A percentile compares a stretch with the other conserved stretches of the same genome.
Evolutionary conservation across 2,797 vertebrate genomes (phyloP).

Genomic region (Serranus cabrilla): DNA sequence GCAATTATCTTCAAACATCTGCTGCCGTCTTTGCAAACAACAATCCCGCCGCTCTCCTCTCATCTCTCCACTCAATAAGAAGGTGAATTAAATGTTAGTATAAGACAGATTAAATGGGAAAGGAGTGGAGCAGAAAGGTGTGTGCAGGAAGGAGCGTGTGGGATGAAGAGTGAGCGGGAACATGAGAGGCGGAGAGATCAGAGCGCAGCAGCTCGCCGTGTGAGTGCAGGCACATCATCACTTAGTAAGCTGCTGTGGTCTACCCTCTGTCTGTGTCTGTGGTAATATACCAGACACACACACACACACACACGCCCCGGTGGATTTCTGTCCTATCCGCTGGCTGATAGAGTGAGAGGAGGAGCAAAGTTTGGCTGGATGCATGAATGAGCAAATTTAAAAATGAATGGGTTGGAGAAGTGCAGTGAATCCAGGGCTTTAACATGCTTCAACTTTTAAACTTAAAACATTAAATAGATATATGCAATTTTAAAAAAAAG

Average conservation of each 20-base stretch:
- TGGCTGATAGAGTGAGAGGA: conserved; percentile 38
- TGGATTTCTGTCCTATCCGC: conserved; percentile 50
- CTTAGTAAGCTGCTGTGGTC: conserved; percentile 46
- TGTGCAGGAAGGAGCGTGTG: background rate
- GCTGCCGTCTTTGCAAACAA: conserved; percentile 16
- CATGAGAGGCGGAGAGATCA: conserved; percentile 30
- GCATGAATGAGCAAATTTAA: conserved; percentile 22
- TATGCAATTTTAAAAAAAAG: background rate
- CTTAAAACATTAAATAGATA: background rate
- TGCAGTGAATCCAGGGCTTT: background rate
- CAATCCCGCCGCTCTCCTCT: conserved; percentile 1
- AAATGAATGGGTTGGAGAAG: conserved; percentile 12
- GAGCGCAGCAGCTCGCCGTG: conserved; percentile 21
- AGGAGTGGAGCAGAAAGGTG: background rate
- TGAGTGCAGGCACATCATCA: conserved; percentile 42
- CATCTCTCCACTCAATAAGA: conserved; percentile 2
- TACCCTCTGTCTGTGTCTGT: conserved; percentile 24
- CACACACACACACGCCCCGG: conserved; percentile 6
- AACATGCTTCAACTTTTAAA: background rate
- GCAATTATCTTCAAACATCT: conserved; percentile 39
- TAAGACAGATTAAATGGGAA: too few species aligned
- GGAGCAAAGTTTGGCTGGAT: conserved; percentile 44
- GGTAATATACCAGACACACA: conserved; percentile 54
- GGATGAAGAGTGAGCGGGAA: conserved; percentile 30
- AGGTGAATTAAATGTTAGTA: background rate